Conservation (phyloP, 2,888 invertebrate species). For the Pammene fasciana region DNA sequence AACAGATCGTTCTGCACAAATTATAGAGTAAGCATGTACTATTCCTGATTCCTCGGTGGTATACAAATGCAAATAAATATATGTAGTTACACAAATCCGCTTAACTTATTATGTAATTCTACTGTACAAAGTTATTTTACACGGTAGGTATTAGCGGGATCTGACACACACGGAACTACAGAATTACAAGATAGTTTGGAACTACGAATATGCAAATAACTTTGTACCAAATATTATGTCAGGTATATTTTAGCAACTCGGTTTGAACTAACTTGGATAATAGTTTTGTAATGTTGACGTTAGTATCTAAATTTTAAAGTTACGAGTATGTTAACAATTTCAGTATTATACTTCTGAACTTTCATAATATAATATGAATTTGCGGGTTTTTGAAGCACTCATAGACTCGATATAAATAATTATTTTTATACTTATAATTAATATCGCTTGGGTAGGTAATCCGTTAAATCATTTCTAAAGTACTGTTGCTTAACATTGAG, state of each 20-base stretch:
- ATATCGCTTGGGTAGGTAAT: too few relatives aligned
- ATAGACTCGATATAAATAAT: too few relatives aligned
- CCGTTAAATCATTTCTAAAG: too few relatives aligned
- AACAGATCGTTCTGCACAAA: background rate
- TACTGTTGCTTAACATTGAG: too few relatives aligned
- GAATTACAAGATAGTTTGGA: slow-evolving; percentile 3
- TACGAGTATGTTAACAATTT: background rate
- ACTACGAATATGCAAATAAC: slow-evolving; percentile 14
- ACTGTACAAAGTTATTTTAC: background rate
- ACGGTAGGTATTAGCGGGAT: background rate
- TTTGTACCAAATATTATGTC: slow-evolving; percentile 11
- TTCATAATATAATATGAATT: too few relatives aligned
- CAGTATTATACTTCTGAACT: background rate
- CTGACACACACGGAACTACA: background rate
- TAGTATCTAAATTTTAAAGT: background rate
- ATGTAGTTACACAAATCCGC: background rate
- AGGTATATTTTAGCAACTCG: background rate
- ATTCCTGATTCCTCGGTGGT: too few relatives aligned
- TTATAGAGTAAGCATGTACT: too few relatives aligned
- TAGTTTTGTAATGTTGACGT: background rate
- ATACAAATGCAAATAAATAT: too few relatives aligned
- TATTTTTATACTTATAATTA: too few relatives aligned
- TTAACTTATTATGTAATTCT: background rate
- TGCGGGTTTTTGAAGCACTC: too few relatives aligned
- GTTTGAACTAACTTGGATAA: slow-evolving; percentile 14